Conservation (phyloP, 30 jellyfish, hydroid and myxozoan genomes). For the Aurelia aurita region DNA sequence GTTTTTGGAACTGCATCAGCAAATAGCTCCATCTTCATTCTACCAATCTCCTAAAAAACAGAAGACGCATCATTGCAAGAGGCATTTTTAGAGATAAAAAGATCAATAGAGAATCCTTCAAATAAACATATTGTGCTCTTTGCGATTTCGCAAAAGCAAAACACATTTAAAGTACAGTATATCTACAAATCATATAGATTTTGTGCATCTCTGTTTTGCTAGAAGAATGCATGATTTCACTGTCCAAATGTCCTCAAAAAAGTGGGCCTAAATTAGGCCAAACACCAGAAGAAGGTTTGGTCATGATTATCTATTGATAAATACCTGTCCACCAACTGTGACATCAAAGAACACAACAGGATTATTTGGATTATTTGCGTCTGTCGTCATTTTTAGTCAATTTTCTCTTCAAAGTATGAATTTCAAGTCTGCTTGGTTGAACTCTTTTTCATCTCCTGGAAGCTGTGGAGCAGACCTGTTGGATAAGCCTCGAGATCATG, state of each 20-base stretch:
- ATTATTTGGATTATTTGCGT: slow-evolving; percentile 81
- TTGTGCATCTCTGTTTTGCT: no score
- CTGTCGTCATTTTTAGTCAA: slow-evolving; percentile 67
- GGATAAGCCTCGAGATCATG: neutral
- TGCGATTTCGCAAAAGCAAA: no score
- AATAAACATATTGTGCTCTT: no score
- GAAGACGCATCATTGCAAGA: neutral
- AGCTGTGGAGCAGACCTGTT: slow-evolving; percentile 3
- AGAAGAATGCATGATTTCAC: no score
- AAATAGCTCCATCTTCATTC: slow-evolving; percentile 96
- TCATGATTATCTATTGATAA: neutral
- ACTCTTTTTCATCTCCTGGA: neutral
- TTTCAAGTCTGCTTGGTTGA: neutral
- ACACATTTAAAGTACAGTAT: no score
- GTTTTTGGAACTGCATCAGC: slow-evolving; percentile 99
- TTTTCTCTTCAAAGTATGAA: neutral
- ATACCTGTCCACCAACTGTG: slow-evolving; percentile 97
- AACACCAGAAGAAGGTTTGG: neutral
- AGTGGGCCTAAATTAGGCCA: neutral
- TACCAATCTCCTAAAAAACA: slow-evolving; percentile 92
- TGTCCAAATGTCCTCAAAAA: no score
- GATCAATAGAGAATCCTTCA: no score
- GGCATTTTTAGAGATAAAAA: no score
- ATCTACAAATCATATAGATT: no score
- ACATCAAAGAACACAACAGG: slow-evolving; percentile 95